These are phyloP conservation scores for Brachionus rubens DNA, from an alignment of 1,140 invertebrate species.

Conservation along the genomic window DNA sequence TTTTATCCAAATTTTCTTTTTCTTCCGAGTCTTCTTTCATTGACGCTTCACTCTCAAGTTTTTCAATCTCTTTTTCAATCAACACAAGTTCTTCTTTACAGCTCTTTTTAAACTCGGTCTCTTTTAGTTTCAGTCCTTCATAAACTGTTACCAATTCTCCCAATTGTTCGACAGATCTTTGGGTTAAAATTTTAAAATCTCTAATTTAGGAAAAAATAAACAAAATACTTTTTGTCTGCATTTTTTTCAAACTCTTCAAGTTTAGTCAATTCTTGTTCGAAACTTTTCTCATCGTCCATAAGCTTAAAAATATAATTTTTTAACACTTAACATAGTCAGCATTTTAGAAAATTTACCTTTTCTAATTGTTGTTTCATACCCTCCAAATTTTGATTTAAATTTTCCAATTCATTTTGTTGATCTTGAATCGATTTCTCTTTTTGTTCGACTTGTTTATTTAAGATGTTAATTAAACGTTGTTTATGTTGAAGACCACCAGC, in stretches of 20 bases:
- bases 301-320: not conserved
- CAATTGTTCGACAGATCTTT: slow-evolving; percentile 64
- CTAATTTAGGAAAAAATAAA: not conserved
- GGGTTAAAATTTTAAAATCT: not conserved
- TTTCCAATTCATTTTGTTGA: slow-evolving; percentile 56
- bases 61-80: slow-evolving; percentile 58
- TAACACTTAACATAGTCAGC: no score
- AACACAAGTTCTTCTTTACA: slow-evolving; percentile 65
- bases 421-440: slow-evolving; percentile 54
- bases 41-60: slow-evolving; percentile 54
- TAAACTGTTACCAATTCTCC: slow-evolving; percentile 69
- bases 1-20: slow-evolving; percentile 62
- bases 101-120: slow-evolving; percentile 71
- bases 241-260: slow-evolving; percentile 34
- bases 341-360: slow-evolving; percentile 50
- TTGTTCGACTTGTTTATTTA: slow-evolving; percentile 56
- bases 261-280: slow-evolving; percentile 22
- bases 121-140: slow-evolving; percentile 72
- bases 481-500: slow-evolving; percentile 59
- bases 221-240: slow-evolving; percentile 50
- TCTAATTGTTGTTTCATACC: slow-evolving; percentile 51
- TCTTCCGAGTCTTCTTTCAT: slow-evolving; percentile 56
- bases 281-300: not conserved
- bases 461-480: slow-evolving; percentile 55
- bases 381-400: slow-evolving; percentile 55